Evolutionary conservation across 1,140 invertebrate genomes (phyloP), one percentile per base, ranked within the genome.

Genomic region (Pseudobourletiella spinata): DNA sequence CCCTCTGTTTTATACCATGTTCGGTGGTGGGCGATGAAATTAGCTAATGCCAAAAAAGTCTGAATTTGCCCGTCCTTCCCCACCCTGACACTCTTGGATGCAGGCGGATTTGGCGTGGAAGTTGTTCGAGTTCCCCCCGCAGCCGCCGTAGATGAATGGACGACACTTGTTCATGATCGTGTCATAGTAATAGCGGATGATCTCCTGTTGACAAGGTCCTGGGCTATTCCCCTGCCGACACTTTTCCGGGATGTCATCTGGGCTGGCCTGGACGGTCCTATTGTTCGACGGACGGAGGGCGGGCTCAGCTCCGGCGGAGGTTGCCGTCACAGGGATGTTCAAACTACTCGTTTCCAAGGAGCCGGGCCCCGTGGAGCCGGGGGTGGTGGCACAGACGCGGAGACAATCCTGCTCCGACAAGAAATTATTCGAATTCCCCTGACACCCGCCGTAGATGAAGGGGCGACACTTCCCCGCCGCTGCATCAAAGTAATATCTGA

Each of bases 401-500:
- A 57, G 20, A 26, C 67, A 69, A 26, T 65, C 63, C 4, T 63
- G 20, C 26, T 65, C 61, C 1, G 61, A 57, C 15, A 48, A 22
- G 24, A 66, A 69, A 59, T 69, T 69, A 29, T 69, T 69, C 8
- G 46, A 32, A 44, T 69, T 67, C 25, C 65, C 67, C 52, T 66
- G 59, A 55, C 68, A 69, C 1, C 68, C 68, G 18, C 68, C 68
- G 44, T 59, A 69, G 63, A 69, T 69, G 46, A 69, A 69, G 3
- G 64, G 64, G 42, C 63, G 28, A 26, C 68, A 69, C 54, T 59
- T 62, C 15, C 54, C 43, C 2, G 57, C 20, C 6, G 11, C 42
- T 3, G 44, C 16, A 39, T 70, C 68, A 48, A 61, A 70, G 61
- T 65, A 70, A 24, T 70, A 67, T 3, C 68, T 24, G 15, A 70